Percentiles rank a stretch among this genome's conserved stretches.
phyloP scores from a whole-genome alignment of 2,797 vertebrate genomes.

The Kryptopterus vitreolus region DNA sequence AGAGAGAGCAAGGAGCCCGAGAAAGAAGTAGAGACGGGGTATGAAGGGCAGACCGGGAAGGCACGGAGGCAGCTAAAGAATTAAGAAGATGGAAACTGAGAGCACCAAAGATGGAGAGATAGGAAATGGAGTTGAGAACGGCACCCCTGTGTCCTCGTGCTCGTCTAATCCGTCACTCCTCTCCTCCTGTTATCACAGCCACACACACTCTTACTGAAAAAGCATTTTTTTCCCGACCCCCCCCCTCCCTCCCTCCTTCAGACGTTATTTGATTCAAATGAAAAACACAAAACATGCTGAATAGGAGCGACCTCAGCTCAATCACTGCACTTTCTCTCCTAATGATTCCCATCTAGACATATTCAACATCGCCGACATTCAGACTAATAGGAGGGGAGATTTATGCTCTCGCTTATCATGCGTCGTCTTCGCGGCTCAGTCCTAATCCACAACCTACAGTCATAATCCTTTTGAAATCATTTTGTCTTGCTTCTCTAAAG shows the following conservation, averaged over 20 bases:
- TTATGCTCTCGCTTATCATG: conserved; percentile 2
- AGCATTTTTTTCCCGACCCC: neutral
- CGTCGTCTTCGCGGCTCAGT: neutral
- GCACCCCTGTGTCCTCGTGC: neutral
- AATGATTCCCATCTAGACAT: conserved; percentile 11
- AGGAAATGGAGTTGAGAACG: neutral
- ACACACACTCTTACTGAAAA: conserved; percentile 13
- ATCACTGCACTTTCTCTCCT: neutral
- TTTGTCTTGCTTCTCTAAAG: conserved; percentile 38
- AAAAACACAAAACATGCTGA: conserved; percentile 2
- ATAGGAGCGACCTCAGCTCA: conserved; percentile 15
- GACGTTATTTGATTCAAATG: conserved; percentile 1
- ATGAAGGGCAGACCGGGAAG: conserved; percentile 9
- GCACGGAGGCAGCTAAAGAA: conserved; percentile 12
- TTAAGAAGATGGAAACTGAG: conserved; percentile 18
- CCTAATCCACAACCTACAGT: conserved; percentile 31
- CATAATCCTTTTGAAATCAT: conserved; percentile 40
- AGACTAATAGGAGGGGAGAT: neutral
- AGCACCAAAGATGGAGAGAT: conserved; percentile 1
- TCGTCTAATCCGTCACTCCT: conserved; percentile 31
- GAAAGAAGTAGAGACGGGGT: neutral
- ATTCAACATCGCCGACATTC: neutral
- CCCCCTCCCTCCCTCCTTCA: neutral
- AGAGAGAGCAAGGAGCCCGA: neutral
- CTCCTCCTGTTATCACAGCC: conserved; percentile 28